Evolutionary conservation across 92 coral and sea anemone genomes (phyloP).

Genomic region (Hydrozoanthus gracilis): DNA sequence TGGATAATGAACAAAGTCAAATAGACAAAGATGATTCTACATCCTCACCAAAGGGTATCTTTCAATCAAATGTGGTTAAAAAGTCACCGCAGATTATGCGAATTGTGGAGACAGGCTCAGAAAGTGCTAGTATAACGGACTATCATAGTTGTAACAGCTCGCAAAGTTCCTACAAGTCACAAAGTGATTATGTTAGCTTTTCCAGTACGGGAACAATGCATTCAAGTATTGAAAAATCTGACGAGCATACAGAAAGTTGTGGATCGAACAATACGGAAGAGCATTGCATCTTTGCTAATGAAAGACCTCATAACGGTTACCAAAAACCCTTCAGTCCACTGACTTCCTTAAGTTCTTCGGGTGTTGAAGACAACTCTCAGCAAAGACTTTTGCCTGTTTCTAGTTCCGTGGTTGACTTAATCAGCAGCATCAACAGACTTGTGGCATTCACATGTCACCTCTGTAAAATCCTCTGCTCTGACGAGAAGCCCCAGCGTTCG

Average conservation of each 20-base stretch:
- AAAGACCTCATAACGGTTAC: not conserved
- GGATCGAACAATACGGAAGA: not conserved
- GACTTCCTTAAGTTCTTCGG: conserved; percentile 3
- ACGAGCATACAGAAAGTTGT: not conserved
- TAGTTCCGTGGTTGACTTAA: conserved; percentile 85
- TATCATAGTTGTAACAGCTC: conserved; percentile 32
- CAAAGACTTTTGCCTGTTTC: conserved; percentile 69
- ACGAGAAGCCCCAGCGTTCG: conserved; percentile 47
- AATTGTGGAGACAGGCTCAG: conserved; percentile 2
- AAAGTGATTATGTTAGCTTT: conserved; percentile 1
- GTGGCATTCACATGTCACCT: conserved; percentile 86
- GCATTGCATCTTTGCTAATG: conserved; percentile 1
- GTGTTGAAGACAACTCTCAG: not conserved
- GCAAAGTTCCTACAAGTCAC: conserved; percentile 5
- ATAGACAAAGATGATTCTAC: not conserved
- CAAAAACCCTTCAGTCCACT: not conserved
- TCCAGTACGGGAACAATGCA: conserved; percentile 17
- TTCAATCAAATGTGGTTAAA: not conserved
- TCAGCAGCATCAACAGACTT: conserved; percentile 86
- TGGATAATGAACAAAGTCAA: not conserved
- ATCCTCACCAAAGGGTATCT: not conserved
- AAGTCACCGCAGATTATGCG: conserved; percentile 4
- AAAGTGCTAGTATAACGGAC: conserved; percentile 19
- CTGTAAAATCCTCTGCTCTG: conserved; percentile 78
- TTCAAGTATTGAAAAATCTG: not conserved